Base-by-base conservation (phyloP, 1,140 invertebrate species). In the Drosophila serrata region DNA sequence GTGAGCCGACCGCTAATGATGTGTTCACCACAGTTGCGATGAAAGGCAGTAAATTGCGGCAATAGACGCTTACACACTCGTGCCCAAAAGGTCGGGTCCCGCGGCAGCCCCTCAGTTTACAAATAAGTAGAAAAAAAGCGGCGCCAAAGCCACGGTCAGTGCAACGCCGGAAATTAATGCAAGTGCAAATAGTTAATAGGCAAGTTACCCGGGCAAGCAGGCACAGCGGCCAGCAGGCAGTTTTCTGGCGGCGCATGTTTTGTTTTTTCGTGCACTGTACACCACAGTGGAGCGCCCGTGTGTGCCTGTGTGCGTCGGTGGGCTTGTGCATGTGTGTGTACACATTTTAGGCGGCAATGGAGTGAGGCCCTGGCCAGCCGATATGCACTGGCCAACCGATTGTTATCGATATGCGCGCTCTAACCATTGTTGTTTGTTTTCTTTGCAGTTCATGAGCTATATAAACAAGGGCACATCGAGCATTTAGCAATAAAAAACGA, bases 181-280 rank as follows among this genome's bases (percentile, higher is more conserved):
- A 55, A 80, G 64, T 81, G 39, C 45, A 57, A 55, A 61, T 15
- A 57, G 69, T 40, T 60, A 29, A 40, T 33, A 13, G 8, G 22
- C 39, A 31, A 17, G 45, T 29, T 17, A 46, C n/a, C 22, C 4
- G 59, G 46, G 49, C 22, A 63, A 40, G 61, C 63, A 48, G 29
- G 37, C 39, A 59, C 72, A 72, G 46, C 51, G 62, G 24, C 27
- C 46, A 49, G 43, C 33, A 65, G 39, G 48, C 39, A 53, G 35
- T 56, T 39, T 46, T 82, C 75, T 85, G 75, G 74, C 73, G 85
- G 84, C 84, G 84, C 84, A 87, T 87, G 84, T 87, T 87, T 88
- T 87, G 85, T 87, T 87, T 87, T 87, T 87, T 87, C 82, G 84
- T 87, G 81, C 84, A 87, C 84, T 87, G 85, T 87, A 87, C 80